Conservation (phyloP, 2,888 invertebrate genomes). For the Gasteruption jaculator region DNA sequence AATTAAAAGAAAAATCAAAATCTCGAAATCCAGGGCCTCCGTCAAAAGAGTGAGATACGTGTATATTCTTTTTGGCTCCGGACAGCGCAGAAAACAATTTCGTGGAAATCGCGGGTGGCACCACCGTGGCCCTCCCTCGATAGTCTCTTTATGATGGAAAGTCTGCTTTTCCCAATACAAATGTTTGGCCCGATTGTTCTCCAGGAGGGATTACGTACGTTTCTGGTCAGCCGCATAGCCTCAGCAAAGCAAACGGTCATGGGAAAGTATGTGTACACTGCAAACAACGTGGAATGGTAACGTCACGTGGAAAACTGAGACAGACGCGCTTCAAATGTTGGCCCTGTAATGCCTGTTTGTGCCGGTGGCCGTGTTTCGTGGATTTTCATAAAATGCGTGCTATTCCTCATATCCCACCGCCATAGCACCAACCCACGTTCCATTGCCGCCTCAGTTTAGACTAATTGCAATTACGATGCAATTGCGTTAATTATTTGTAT, state of each 20-base stretch:
- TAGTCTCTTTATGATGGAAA: too few species aligned
- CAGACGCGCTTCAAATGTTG: conserved; percentile 53
- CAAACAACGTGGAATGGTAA: conserved; percentile 50
- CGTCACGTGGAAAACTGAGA: conserved; percentile 49
- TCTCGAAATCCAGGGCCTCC: too few species aligned
- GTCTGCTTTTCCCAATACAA: too few species aligned
- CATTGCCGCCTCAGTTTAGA: conserved; percentile 16
- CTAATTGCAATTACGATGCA: too few species aligned
- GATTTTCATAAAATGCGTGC: conserved; percentile 50
- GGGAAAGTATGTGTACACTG: conserved; percentile 53
- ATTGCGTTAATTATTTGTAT: conserved; percentile 6
- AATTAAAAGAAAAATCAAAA: too few species aligned
- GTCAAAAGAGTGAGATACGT: too few species aligned
- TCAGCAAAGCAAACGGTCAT: conserved; percentile 52
- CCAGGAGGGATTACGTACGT: conserved; percentile 50
- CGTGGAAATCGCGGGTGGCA: too few species aligned
- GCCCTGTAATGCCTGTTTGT: conserved; percentile 51
- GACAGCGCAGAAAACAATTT: too few species aligned
- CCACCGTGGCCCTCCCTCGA: too few species aligned
- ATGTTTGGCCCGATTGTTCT: conserved; percentile 48
- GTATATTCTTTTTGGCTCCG: too few species aligned
- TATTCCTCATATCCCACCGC: conserved; percentile 50
- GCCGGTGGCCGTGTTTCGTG: conserved; percentile 50
- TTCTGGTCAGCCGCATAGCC: conserved; percentile 51
- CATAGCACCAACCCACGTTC: conserved; percentile 47